Percentiles rank a stretch among this genome's conserved stretches.
Conservation (phyloP, 2,888 invertebrate species). For the Heliconius charithonia region DNA sequence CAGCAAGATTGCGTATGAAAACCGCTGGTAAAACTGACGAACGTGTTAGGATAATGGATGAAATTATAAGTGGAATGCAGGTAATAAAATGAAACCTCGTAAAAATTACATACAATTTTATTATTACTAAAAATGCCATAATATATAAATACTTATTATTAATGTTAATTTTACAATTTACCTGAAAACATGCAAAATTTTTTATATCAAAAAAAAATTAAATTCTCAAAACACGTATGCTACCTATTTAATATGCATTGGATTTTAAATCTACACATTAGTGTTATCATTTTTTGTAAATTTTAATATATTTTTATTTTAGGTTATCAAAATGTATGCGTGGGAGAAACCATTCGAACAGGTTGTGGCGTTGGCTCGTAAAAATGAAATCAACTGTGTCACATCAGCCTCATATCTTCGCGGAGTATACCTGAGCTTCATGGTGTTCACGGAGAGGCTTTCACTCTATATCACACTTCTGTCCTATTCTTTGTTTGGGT, state of each 20-base stretch:
- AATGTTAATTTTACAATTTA: neutral
- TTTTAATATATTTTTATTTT: conserved; percentile 53
- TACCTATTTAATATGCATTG: conserved; percentile 5
- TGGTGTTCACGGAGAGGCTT: conserved; percentile 93
- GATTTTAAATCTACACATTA: conserved; percentile 10
- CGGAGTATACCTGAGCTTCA: conserved; percentile 87
- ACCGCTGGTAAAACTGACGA: conserved; percentile 95
- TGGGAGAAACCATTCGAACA: conserved; percentile 96
- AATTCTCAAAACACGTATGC: neutral
- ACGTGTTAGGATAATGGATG: conserved; percentile 96
- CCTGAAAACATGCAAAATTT: neutral
- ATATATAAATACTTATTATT: no score
- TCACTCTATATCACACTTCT: conserved; percentile 92
- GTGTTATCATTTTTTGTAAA: neutral
- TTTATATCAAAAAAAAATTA: neutral
- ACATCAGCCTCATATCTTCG: conserved; percentile 86
- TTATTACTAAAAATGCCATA: neutral
- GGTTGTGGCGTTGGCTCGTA: conserved; percentile 90
- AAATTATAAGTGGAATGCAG: conserved; percentile 96
- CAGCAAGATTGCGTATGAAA: conserved; percentile 87
- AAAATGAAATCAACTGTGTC: conserved; percentile 86
- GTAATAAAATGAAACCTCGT: conserved; percentile 79
- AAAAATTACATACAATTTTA: neutral
- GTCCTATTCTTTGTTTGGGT: conserved; percentile 88
- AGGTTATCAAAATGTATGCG: conserved; percentile 98